phyloP scores from a whole-genome alignment of 2,797 vertebrate species.

The Diplodus sargus region DNA sequence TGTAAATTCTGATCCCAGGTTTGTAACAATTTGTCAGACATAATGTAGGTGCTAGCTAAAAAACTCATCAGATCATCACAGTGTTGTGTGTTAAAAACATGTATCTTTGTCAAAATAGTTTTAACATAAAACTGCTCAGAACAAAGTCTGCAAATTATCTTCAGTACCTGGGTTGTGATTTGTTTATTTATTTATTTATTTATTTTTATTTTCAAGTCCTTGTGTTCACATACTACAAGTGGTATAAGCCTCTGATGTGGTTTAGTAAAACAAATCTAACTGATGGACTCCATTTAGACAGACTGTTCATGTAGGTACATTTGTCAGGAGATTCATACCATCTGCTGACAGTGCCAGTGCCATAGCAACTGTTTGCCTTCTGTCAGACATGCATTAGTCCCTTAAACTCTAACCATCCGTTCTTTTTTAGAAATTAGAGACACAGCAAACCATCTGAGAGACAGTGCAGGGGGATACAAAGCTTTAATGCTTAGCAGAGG shows the following conservation, averaged over 20 bases:
- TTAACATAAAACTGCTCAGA: no score
- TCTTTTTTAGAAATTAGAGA: not conserved
- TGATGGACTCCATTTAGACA: not conserved
- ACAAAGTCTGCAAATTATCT: no score
- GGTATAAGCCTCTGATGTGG: no score
- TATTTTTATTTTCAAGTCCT: no score
- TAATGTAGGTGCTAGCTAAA: no score
- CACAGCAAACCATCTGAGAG: not conserved
- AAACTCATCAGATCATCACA: no score
- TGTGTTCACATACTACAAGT: not conserved
- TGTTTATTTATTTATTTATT: no score
- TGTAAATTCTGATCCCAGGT: no score
- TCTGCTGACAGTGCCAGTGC: not conserved
- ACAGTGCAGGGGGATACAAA: not conserved
- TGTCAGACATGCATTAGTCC: not conserved
- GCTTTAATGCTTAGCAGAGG: constrained; percentile 7
- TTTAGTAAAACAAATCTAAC: not conserved
- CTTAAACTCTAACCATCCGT: not conserved
- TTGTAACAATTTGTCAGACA: no score
- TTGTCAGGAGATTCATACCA: not conserved
- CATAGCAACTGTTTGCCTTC: not conserved
- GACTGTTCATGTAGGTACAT: not conserved
- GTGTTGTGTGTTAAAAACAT: no score
- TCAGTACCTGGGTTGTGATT: no score
- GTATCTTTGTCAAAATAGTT: no score